A percentile compares a stretch with the other conserved stretches of the same genome.
phyloP scores from a whole-genome alignment of 2,888 invertebrate genomes.

The Penaeus monodon region DNA sequence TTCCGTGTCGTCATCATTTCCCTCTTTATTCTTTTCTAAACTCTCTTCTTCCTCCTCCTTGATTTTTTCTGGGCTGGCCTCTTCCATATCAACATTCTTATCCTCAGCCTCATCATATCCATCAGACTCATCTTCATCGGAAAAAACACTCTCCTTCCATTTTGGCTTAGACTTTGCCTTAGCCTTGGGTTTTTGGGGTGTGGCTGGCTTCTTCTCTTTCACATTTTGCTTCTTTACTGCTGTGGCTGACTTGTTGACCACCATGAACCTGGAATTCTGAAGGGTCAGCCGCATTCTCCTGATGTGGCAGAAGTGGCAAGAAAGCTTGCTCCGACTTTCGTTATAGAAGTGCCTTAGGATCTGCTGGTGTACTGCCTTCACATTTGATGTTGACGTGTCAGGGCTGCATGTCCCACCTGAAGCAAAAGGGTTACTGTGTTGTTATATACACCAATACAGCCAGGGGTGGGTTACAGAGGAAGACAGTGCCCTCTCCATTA shows the following conservation, averaged over 20 bases:
- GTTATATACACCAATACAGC: background rate
- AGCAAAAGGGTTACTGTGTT: background rate
- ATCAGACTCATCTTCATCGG: no score
- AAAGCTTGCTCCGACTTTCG: background rate
- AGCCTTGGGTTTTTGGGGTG: no score
- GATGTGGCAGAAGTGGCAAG: conserved; percentile 15
- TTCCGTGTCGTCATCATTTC: background rate
- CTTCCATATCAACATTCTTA: background rate
- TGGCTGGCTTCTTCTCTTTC: no score
- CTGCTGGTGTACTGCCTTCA: conserved; percentile 23
- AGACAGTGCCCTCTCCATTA: no score
- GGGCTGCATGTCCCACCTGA: conserved; percentile 12
- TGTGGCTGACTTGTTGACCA: no score
- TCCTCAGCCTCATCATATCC: no score
- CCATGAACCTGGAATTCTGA: conserved; percentile 43
- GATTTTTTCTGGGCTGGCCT: background rate
- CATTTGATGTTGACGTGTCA: conserved; percentile 36
- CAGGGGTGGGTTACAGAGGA: no score
- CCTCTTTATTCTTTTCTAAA: background rate
- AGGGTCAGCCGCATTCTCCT: background rate
- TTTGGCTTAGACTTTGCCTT: no score
- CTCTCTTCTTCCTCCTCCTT: background rate
- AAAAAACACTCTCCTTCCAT: no score
- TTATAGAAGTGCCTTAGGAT: conserved; percentile 12
- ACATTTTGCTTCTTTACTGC: no score